These are phyloP conservation scores for Rhagium mordax DNA, from an alignment of 2,888 invertebrate species.

Conservation along the genomic window DNA sequence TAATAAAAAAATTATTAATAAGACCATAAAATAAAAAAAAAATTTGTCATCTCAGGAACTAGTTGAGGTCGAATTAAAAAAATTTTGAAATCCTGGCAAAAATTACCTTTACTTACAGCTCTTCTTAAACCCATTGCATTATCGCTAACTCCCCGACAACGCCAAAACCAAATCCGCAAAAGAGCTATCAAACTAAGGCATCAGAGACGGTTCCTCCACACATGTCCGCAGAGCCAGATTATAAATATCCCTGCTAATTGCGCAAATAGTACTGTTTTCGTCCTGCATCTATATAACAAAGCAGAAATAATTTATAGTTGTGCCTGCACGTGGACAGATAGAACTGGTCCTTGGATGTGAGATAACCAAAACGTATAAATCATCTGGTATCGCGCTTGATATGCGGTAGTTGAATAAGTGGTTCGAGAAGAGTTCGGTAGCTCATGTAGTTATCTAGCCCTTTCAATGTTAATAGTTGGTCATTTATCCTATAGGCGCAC, in stretches of 20 bases:
- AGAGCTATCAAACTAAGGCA: not conserved
- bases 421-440: slow-evolving; percentile 31
- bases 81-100: too few species aligned
- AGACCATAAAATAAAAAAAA: too few species aligned
- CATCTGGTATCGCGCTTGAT: slow-evolving; percentile 4
- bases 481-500: slow-evolving; percentile 36
- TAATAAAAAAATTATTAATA: too few species aligned
- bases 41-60: too few species aligned
- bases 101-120: too few species aligned
- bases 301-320: slow-evolving; percentile 1
- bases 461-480: slow-evolving; percentile 39
- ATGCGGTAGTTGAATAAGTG: not conserved
- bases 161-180: not conserved
- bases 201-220: not conserved
- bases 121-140: too few species aligned
- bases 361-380: slow-evolving; percentile 16
- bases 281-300: not conserved
- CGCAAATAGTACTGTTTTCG: not conserved
- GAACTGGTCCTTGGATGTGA: slow-evolving; percentile 4
- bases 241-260: not conserved
- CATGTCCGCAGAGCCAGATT: not conserved
- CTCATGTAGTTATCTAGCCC: slow-evolving; percentile 32
- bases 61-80: too few species aligned
- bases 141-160: too few species aligned
- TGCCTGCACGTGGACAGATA: slow-evolving; percentile 12